Evolutionary conservation across 2,888 invertebrate species (phyloP).

Genomic region (Schrankia costaestrigalis): DNA sequence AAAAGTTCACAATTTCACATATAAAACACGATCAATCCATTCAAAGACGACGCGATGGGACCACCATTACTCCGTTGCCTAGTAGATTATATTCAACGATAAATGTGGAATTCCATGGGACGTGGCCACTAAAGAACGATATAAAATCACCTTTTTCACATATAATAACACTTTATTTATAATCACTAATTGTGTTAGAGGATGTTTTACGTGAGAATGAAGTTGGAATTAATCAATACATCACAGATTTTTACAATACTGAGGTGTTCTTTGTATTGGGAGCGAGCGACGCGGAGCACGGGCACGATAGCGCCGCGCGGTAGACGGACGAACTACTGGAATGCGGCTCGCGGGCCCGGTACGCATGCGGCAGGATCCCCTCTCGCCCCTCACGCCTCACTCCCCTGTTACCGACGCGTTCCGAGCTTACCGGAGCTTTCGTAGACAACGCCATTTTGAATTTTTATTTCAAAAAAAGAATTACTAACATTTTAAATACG

Average conservation of each 20-base stretch:
- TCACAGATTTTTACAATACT: slow-evolving; percentile 79
- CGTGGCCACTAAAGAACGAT: slow-evolving; percentile 67
- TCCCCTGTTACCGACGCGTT: slow-evolving; percentile 58
- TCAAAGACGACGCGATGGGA: slow-evolving; percentile 64
- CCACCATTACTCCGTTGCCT: slow-evolving; percentile 74
- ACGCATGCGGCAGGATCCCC: slow-evolving; percentile 65
- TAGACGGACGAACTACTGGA: slow-evolving; percentile 72
- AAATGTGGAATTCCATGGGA: slow-evolving; percentile 78
- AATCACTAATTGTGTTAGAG: slow-evolving; percentile 32
- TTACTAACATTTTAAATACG: background rate
- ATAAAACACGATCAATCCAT: slow-evolving; percentile 62
- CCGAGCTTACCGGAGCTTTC: slow-evolving; percentile 53
- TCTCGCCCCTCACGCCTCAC: slow-evolving; percentile 31
- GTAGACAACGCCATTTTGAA: slow-evolving; percentile 33
- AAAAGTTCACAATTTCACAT: slow-evolving; percentile 50
- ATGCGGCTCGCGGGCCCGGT: slow-evolving; percentile 63
- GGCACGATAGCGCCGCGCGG: slow-evolving; percentile 62
- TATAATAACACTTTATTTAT: slow-evolving; percentile 38
- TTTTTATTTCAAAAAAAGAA: background rate
- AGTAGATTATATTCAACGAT: slow-evolving; percentile 79
- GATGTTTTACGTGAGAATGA: slow-evolving; percentile 56
- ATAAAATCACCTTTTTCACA: slow-evolving; percentile 47
- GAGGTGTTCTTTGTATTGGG: slow-evolving; percentile 77
- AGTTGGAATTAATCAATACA: slow-evolving; percentile 79
- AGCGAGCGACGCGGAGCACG: slow-evolving; percentile 53